Base-by-base conservation (phyloP, 2,888 invertebrate genomes). In the Alloscopus bannaensis region DNA sequence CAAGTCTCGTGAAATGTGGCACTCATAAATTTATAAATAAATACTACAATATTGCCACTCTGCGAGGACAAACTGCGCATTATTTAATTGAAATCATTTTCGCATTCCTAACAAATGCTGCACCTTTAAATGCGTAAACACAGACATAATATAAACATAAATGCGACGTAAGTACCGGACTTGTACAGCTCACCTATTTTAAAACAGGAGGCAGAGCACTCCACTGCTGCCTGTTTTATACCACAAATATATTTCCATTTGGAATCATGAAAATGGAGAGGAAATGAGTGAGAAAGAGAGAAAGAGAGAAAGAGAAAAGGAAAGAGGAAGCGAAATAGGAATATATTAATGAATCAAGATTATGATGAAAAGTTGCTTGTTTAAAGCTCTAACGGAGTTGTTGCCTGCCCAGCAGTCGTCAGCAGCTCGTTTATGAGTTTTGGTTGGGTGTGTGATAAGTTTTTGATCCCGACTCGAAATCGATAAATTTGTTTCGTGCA, bases 401-500 rank as follows among this genome's bases (percentile, higher is more conserved):
- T 28, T 40, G 52, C 28, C 64, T 59, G 36, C 42, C 20, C 22
- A 47, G 60, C 66, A 68, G 68, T 76, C 76, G 76, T 76, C 76
- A 76, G 36, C 73, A 64, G 29, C 40, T 75, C 68, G 50, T 62
- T 76, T 68, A 76, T 52, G 68, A 76, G 76, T 60, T 60, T 75
- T 60, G 28, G 16, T 13, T 66, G 52, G 29, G 31, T 50, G 52
- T 66, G 66, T 66, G 66, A 66, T 66, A 66, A 66, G 66, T 66
- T 66, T 66, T 66, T 66, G 66, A 66, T 66, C 66, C 45, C 31
- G 66, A 66, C 66, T 55, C 65, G 31, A 71, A 83, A 83, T 83
- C 83, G 83, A 83, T 83, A 83, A 83, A 83, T 83, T 83, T 82
- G 83, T 83, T 83, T 83, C 83, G 83, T 83, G 83, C 83, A 83